Conservation (phyloP, 2,113 vertebrate genomes). For the Xerus inauris region DNA sequence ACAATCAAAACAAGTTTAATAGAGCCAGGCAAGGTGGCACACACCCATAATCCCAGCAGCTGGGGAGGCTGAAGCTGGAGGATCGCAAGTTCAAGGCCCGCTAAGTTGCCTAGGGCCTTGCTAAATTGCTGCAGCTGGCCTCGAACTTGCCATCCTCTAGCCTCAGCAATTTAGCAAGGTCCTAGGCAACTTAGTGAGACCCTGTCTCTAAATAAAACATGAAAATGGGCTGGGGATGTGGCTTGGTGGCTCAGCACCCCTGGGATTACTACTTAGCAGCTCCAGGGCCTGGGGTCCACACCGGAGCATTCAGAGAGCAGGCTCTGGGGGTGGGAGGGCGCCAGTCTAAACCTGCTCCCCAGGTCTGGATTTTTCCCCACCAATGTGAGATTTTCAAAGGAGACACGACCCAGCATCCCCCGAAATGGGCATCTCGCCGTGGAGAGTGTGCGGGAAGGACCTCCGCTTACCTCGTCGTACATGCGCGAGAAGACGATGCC, state of each 20-base stretch:
- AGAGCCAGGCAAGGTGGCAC: too few relatives aligned
- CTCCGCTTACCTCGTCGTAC: conserved; percentile 92
- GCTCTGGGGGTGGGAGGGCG: background rate
- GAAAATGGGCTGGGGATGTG: background rate
- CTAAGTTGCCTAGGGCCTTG: too few relatives aligned
- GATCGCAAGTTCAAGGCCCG: background rate
- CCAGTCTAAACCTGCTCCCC: too few relatives aligned
- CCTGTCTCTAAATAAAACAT: background rate
- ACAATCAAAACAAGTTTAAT: background rate
- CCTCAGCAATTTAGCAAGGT: background rate
- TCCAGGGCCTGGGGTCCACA: too few relatives aligned
- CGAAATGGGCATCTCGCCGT: background rate
- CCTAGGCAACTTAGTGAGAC: background rate
- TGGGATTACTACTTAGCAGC: too few relatives aligned
- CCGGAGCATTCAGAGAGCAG: too few relatives aligned
- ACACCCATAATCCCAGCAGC: background rate
- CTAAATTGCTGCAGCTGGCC: too few relatives aligned
- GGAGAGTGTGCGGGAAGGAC: background rate
- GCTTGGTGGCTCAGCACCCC: too few relatives aligned
- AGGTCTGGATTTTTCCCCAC: background rate
- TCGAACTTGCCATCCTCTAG: too few relatives aligned
- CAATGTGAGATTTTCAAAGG: background rate
- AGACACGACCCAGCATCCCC: rapidly evolving
- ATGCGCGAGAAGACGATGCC: conserved; percentile 90
- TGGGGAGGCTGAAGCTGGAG: background rate